Base-by-base conservation (phyloP, 2,888 invertebrate species). In the Drosophila paracracens region DNA sequence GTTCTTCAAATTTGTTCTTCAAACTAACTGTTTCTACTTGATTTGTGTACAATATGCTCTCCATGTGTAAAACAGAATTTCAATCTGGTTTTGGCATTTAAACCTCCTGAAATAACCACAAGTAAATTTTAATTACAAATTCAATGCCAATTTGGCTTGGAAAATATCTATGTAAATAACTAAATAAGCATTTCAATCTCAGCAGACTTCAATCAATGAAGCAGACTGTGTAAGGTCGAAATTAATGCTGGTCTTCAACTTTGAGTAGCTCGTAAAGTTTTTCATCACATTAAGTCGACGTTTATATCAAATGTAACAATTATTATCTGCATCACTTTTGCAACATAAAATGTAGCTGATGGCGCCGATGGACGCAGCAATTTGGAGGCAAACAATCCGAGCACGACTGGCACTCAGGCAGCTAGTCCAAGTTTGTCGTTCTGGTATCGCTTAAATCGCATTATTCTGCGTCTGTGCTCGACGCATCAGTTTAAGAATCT, bases 401-500 rank as follows among this genome's bases (percentile, higher is more conserved):
- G 82, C 72, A 77, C 86, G 48, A 65, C 79, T 18, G 82, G 81
- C 52, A 79, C 65, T 10, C 70, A 64, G 13, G 38, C 63, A 18
- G 78, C 73, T 13, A 92, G 93, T 74, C 94, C 94, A 79, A 94
- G 93, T 91, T 91, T 92, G 43, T 91, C 92, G 27, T 94, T 94
- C 85, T 91, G 94, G 89, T 92, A 92, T 90, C 91, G 92, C 21
- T 89, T 94, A 66, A 94, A 95, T 59, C 92, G 93, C 66, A 94
- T 95, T 36, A 89, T 95, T 61, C 94, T 94, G 71, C 94, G 94
- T 57, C 93, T 97, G 35, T 97, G 96, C 91, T 94, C 95, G 58
- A 95, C 96, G 38, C 96, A 96, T 93, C 95, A 96, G 89, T 98
- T 98, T 94, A 95, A 95, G 89, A 96, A 97, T 93, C 94, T 96